phyloP scores from a whole-genome alignment of 1,140 invertebrate species.

The Bombus vancouverensis region DNA sequence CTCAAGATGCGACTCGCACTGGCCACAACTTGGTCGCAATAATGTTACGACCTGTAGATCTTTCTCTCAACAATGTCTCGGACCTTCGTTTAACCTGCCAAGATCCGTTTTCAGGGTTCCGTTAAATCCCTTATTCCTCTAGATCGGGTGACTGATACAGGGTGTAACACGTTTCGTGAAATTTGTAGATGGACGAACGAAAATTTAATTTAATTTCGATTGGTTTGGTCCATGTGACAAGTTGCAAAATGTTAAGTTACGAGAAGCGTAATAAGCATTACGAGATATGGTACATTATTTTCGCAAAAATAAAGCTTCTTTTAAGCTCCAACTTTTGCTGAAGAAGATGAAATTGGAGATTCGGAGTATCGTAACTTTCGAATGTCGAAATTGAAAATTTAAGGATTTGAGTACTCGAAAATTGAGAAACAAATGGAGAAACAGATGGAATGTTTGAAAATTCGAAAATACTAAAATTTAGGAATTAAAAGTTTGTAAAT shows the following conservation, averaged over 20 bases:
- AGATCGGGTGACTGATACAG: not conserved
- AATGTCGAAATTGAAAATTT: no score
- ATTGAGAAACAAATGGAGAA: no score
- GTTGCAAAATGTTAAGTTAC: not conserved
- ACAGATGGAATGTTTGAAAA: no score
- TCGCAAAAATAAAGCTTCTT: no score
- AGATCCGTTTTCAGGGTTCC: not conserved
- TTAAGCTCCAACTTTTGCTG: no score
- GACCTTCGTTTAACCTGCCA: not conserved
- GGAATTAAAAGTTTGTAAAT: no score
- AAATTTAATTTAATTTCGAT: not conserved
- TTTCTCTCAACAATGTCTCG: not conserved
- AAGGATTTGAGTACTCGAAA: no score
- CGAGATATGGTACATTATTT: no score
- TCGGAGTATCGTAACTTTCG: no score
- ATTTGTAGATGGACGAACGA: not conserved
- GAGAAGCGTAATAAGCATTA: not conserved
- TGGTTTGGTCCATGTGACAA: not conserved
- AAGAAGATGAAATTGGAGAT: no score
- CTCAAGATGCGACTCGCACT: not conserved
- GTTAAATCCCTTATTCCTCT: not conserved
- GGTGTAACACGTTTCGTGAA: not conserved
- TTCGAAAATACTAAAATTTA: no score
- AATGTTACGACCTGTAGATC: constrained; percentile 3
- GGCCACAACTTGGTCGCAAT: constrained; percentile 1